phyloP scores from a whole-genome alignment of 2,888 invertebrate genomes.

The Sinelater perroti region DNA sequence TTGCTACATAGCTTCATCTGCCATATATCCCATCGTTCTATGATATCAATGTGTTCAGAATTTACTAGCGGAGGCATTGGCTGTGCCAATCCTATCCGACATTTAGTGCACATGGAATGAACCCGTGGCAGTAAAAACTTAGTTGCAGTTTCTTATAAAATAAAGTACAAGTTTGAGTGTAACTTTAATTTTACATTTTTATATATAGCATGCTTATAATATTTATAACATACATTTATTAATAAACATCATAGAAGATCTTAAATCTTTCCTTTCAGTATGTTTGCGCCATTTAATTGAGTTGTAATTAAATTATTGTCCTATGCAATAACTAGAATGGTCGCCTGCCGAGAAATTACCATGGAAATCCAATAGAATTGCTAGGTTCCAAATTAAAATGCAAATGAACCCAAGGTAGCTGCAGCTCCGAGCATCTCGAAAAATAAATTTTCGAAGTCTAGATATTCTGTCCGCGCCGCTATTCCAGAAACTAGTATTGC shows the following conservation, averaged over 20 bases:
- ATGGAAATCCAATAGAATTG: neutral
- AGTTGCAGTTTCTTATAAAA: constrained; percentile 1
- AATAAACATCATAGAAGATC: too few species aligned
- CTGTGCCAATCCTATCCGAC: neutral
- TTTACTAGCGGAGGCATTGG: neutral
- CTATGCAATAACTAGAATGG: too few species aligned
- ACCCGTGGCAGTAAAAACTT: neutral
- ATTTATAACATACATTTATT: neutral
- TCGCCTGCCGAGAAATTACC: neutral
- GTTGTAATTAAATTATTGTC: too few species aligned
- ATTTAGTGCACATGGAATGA: neutral
- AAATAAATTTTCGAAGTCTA: neutral
- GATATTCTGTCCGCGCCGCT: constrained; percentile 5
- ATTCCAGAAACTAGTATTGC: constrained; percentile 9
- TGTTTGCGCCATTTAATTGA: too few species aligned
- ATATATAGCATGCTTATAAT: neutral
- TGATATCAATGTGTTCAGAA: neutral
- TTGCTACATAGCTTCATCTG: neutral
- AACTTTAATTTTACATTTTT: too few species aligned
- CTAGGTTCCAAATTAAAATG: constrained; percentile 1
- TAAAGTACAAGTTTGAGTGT: too few species aligned
- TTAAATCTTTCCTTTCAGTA: too few species aligned
- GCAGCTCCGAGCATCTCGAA: neutral
- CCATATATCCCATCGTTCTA: neutral
- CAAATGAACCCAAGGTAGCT: neutral